A percentile compares a stretch with the other conserved stretches of the same genome.
These are phyloP conservation scores for Thecophora atra DNA, from an alignment of 2,888 invertebrate species.

Conservation along the genomic window DNA sequence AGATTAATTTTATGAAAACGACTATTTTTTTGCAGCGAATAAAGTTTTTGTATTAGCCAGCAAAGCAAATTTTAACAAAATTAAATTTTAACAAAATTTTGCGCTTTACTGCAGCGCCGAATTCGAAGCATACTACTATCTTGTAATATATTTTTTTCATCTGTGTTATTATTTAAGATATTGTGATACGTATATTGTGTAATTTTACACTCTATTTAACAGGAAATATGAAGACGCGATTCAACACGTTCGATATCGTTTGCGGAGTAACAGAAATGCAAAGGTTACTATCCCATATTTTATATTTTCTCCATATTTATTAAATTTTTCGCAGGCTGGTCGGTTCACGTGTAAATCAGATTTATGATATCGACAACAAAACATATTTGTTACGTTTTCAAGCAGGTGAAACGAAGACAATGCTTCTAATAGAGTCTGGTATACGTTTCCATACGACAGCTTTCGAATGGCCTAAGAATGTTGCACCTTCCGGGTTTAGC, in stretches of 20 bases:
- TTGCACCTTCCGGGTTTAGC: constrained; percentile 92
- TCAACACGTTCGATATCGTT: constrained; percentile 91
- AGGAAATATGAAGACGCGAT: constrained; percentile 74
- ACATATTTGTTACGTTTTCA: constrained; percentile 92
- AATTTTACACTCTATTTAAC: neutral
- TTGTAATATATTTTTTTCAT: too few relatives aligned
- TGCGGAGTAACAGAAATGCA: constrained; percentile 89
- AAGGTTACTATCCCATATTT: constrained; percentile 70
- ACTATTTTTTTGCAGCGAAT: too few relatives aligned
- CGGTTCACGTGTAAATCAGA: constrained; percentile 94
- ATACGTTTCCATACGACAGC: constrained; percentile 91
- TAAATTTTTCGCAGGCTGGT: constrained; percentile 70
- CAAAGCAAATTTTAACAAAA: too few relatives aligned
- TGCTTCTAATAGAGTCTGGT: constrained; percentile 93
- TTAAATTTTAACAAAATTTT: too few relatives aligned
- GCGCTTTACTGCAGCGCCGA: too few relatives aligned
- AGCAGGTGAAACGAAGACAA: constrained; percentile 85
- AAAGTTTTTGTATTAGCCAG: too few relatives aligned
- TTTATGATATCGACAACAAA: constrained; percentile 97
- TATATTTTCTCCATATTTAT: constrained; percentile 13
- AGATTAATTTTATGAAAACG: too few relatives aligned
- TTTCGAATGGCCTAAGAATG: constrained; percentile 99
- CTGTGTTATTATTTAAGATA: too few relatives aligned
- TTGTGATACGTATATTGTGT: too few relatives aligned
- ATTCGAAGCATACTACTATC: too few relatives aligned